phyloP scores from a whole-genome alignment of 1,140 invertebrate species.

The Metopolophium dirhodum region DNA sequence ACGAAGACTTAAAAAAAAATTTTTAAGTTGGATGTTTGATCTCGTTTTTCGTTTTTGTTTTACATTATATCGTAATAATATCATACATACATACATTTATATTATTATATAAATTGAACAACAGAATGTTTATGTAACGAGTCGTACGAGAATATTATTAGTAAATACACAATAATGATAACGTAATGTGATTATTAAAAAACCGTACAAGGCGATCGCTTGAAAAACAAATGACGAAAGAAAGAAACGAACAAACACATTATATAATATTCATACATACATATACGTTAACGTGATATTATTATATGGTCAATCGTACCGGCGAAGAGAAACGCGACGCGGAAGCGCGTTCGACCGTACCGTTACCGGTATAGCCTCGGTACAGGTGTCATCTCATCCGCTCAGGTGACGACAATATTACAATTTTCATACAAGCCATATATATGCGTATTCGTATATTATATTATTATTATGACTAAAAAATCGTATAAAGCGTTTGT shows the following conservation, averaged over 20 bases:
- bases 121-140: slow-evolving; percentile 14
- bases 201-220: background rate
- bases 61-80: background rate
- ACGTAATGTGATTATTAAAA: background rate
- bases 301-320: background rate
- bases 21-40: background rate
- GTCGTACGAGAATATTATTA: slow-evolving; percentile 31
- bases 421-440: slow-evolving; percentile 35
- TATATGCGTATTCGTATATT: background rate
- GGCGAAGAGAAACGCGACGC: background rate
- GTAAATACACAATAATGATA: background rate
- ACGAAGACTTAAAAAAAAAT: slow-evolving; percentile 12
- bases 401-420: background rate
- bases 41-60: background rate
- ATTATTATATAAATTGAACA: slow-evolving; percentile 16
- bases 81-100: background rate
- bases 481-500: slow-evolving; percentile 55
- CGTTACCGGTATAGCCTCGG: too few species aligned
- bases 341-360: background rate
- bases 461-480: slow-evolving; percentile 26
- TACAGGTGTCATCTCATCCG: background rate
- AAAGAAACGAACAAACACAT: slow-evolving; percentile 35
- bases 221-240: background rate
- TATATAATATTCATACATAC: slow-evolving; percentile 8
- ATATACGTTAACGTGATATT: background rate